Evolutionary conservation across 2,888 invertebrate species (phyloP).

Genomic region (Tiliacea aurago): DNA sequence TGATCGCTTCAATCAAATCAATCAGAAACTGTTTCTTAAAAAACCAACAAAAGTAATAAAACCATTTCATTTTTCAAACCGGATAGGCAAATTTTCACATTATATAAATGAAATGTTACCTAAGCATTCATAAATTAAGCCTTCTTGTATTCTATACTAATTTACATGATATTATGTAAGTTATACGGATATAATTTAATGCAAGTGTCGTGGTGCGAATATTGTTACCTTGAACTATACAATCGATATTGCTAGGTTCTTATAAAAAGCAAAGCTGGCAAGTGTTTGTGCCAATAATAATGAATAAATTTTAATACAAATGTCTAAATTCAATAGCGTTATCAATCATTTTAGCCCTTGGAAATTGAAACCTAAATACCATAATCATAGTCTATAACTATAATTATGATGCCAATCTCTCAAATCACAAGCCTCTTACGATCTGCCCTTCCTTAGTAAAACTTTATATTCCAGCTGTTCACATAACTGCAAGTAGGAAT

Average conservation of each 20-base stretch:
- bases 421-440: neutral
- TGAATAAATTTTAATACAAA: constrained; percentile 10
- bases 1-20: constrained; percentile 15
- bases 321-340: neutral
- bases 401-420: too few species aligned
- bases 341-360: constrained; percentile 5
- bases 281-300: constrained; percentile 26
- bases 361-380: neutral
- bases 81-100: neutral
- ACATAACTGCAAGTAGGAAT: neutral
- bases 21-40: constrained; percentile 7
- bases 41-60: constrained; percentile 3
- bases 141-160: neutral
- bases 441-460: neutral
- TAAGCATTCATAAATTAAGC: neutral
- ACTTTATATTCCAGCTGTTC: neutral
- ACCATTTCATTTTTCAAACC: constrained; percentile 6
- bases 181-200: constrained; percentile 6
- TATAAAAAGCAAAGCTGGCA: neutral
- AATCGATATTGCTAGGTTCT: constrained; percentile 30
- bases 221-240: constrained; percentile 38
- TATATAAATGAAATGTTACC: neutral
- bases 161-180: constrained; percentile 17
- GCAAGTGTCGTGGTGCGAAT: constrained; percentile 4
- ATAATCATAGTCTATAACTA: too few species aligned